Base-by-base conservation (phyloP, 2,113 vertebrate species). In the Forbesichthys agassizii region DNA sequence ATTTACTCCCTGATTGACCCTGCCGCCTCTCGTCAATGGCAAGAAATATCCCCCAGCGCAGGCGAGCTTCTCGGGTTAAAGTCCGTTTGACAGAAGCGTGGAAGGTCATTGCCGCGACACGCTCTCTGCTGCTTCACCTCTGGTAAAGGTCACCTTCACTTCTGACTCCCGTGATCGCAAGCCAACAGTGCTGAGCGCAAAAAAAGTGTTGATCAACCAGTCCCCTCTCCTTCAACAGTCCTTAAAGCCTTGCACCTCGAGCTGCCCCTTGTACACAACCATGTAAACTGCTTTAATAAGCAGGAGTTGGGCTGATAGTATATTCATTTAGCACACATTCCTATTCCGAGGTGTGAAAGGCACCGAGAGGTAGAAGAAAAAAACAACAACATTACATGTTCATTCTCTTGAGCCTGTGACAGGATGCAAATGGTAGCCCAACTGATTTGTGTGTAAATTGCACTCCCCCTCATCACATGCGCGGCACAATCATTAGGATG, bases 401-500 rank as follows among this genome's bases (percentile, higher is more conserved):
- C 84, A 84, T 85, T 77, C 72, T 81, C 68, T 86, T 77, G 72
- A 78, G 77, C 74, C 76, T 81, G 72, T 74, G 78, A 86, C 80
- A 81, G 66, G 75, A 90, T 88, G 81, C 75, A 91, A 91, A 88
- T 89, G 86, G 81, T 69, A 83, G 75, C 80, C 81, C 71, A 68
- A 70, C 86, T 88, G 88, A 88, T 91, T 90, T 92, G 84, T 87
- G 87, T 86, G 84, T 89, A 90, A 91, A 91, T 90, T 87, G 81
- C 89, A 88, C 82, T 89, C 84, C 81, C 86, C 84, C 72, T 83
- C 86, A 88, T 89, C 81, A 70, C 85, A 86, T 83, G 84, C 76
- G 74, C 82, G 71, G 84, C 89, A 88, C 84, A 86, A 85, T 92
- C 90, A 92, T 92, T 92, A 90, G 85, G 89, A 91, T 84, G 88